These are phyloP conservation scores for Enteromius paludinosus DNA, from an alignment of 2,797 vertebrate genomes.

Conservation along the genomic window DNA sequence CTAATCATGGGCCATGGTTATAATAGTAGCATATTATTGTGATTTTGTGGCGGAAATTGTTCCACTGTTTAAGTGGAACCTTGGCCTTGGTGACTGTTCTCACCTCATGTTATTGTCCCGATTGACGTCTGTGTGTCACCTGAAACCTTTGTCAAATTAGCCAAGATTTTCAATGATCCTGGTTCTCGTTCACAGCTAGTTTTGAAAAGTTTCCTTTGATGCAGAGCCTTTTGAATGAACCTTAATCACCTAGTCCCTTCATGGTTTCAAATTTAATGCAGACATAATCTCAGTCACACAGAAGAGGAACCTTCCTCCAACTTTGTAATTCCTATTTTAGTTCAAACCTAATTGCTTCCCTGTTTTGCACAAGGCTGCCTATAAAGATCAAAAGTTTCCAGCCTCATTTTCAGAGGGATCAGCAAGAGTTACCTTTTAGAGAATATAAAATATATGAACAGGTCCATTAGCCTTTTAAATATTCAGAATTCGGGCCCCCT, in stretches of 20 bases:
- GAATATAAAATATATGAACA: neutral
- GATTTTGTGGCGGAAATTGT: neutral
- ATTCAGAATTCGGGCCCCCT: neutral
- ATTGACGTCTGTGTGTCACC: constrained; percentile 55
- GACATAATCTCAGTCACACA: constrained; percentile 76
- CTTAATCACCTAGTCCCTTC: constrained; percentile 63
- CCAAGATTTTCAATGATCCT: constrained; percentile 60
- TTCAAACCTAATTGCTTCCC: constrained; percentile 75
- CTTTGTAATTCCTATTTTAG: constrained; percentile 68
- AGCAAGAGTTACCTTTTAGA: constrained; percentile 52
- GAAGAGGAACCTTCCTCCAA: constrained; percentile 74
- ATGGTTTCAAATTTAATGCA: constrained; percentile 69
- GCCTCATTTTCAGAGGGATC: constrained; percentile 80
- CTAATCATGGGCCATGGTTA: neutral
- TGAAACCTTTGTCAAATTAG: constrained; percentile 57
- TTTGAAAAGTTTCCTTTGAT: constrained; percentile 65
- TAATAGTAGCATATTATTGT: neutral
- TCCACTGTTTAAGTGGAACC: neutral
- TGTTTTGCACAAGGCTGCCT: constrained; percentile 75
- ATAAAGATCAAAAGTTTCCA: constrained; percentile 77
- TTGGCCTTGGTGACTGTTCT: constrained; percentile 39
- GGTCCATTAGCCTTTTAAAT: neutral
- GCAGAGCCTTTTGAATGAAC: constrained; percentile 62
- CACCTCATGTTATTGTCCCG: constrained; percentile 47
- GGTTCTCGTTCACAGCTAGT: constrained; percentile 68